phyloP scores from a whole-genome alignment of 2,888 invertebrate species.

The Syritta pipiens region DNA sequence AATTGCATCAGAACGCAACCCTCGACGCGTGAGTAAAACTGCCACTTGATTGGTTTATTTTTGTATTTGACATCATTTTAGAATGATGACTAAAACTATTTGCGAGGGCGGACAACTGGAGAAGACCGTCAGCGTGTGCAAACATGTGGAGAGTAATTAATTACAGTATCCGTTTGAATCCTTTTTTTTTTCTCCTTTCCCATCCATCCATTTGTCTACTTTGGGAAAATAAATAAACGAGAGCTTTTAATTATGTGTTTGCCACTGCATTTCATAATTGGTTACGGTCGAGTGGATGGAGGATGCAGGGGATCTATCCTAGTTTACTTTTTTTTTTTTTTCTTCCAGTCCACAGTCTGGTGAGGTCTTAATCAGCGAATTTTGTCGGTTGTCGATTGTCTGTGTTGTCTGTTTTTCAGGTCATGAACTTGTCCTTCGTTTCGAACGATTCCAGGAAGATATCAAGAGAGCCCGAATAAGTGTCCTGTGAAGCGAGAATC shows the following conservation, averaged over 20 bases:
- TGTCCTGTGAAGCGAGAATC: slow-evolving; percentile 23
- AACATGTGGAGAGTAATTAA: slow-evolving; percentile 38
- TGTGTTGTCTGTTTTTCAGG: too few relatives aligned
- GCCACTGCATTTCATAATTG: slow-evolving; percentile 47
- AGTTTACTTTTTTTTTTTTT: too few relatives aligned
- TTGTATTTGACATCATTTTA: slow-evolving; percentile 20
- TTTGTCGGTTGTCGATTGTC: too few relatives aligned
- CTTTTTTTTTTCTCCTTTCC: neutral
- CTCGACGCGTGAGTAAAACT: too few relatives aligned
- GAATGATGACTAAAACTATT: slow-evolving; percentile 3
- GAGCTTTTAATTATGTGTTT: slow-evolving; percentile 37
- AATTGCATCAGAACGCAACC: too few relatives aligned
- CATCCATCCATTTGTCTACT: too few relatives aligned
- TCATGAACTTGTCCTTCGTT: too few relatives aligned
- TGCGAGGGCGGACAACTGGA: neutral
- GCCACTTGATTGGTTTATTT: too few relatives aligned
- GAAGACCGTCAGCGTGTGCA: slow-evolving; percentile 1
- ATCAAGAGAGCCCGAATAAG: neutral
- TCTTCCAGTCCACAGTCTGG: too few relatives aligned
- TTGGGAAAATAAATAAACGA: neutral
- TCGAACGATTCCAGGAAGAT: too few relatives aligned
- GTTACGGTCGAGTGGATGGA: neutral
- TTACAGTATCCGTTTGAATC: neutral
- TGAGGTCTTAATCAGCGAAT: too few relatives aligned
- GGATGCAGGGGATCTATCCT: too few relatives aligned